Conservation (phyloP, 2,797 vertebrate species). For the Threskiornis aethiopicus region DNA sequence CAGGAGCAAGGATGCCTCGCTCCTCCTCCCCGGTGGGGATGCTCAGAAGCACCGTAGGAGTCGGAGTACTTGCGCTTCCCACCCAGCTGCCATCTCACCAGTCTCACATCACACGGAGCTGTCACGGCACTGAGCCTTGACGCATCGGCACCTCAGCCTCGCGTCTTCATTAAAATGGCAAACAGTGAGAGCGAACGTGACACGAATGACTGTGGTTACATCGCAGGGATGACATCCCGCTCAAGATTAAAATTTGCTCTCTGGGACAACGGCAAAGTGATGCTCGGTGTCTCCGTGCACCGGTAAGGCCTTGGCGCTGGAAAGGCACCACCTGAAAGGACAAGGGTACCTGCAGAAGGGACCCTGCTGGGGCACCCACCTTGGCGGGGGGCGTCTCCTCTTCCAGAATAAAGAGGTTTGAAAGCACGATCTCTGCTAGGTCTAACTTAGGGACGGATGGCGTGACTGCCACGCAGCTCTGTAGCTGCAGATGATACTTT, state of each 20-base stretch:
- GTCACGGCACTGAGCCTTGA: background rate
- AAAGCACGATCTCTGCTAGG: background rate
- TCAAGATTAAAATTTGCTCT: background rate
- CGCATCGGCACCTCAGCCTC: background rate
- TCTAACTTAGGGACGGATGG: background rate
- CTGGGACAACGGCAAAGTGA: accelerated
- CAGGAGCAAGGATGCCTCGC: background rate
- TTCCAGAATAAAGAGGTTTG: background rate
- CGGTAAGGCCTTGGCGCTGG: accelerated
- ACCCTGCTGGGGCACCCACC: background rate
- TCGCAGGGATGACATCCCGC: background rate
- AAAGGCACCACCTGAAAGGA: background rate
- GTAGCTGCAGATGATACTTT: background rate
- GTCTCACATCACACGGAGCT: background rate
- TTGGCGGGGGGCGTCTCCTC: background rate
- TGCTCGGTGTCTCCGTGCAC: accelerated
- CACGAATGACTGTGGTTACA: background rate
- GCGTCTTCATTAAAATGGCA: background rate
- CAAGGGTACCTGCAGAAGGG: background rate
- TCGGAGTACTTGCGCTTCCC: background rate
- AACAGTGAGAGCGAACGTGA: background rate
- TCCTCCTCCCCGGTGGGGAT: background rate
- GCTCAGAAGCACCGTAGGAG: background rate
- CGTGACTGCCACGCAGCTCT: background rate
- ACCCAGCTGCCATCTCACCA: background rate